A percentile compares a stretch with the other conserved stretches of the same genome.
phyloP scores from a whole-genome alignment of 2,888 invertebrate genomes.

The Leptodirus hochenwartii region DNA sequence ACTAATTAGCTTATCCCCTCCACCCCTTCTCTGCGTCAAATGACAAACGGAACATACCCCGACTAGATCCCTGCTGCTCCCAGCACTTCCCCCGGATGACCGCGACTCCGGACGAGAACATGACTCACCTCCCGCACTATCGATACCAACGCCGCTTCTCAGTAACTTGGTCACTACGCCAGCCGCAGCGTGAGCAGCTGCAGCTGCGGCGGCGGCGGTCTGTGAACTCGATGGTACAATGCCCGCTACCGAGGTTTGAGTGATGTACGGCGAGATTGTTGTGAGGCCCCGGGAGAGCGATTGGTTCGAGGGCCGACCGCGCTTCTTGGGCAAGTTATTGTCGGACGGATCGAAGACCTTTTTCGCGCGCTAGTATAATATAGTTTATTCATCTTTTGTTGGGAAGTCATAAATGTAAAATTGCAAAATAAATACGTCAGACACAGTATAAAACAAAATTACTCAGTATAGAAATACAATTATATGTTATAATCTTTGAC shows the following conservation, averaged over 20 bases:
- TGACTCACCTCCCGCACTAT: no score
- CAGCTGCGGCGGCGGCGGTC: not conserved
- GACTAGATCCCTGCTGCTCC: constrained; percentile 27
- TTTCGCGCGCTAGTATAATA: constrained; percentile 43
- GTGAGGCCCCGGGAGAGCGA: no score
- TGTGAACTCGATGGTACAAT: constrained; percentile 37
- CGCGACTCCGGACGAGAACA: constrained; percentile 22
- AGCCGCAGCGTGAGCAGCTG: no score
- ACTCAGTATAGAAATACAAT: no score
- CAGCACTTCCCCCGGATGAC: constrained; percentile 23
- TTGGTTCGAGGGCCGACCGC: constrained; percentile 49
- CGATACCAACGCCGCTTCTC: constrained; percentile 15
- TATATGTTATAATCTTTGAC: no score
- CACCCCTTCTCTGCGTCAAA: constrained; percentile 36
- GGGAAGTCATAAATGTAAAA: no score
- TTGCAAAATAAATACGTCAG: no score
- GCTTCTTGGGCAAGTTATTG: constrained; percentile 52
- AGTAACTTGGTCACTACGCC: no score
- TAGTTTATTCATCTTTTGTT: no score
- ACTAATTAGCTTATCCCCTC: constrained; percentile 42
- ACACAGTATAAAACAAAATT: no score
- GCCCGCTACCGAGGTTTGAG: no score
- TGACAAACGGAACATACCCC: constrained; percentile 45
- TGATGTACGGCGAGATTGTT: no score
- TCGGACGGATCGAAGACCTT: constrained; percentile 78